Conservation (phyloP, 1,140 invertebrate species). For the Drosophila novamexicana region DNA sequence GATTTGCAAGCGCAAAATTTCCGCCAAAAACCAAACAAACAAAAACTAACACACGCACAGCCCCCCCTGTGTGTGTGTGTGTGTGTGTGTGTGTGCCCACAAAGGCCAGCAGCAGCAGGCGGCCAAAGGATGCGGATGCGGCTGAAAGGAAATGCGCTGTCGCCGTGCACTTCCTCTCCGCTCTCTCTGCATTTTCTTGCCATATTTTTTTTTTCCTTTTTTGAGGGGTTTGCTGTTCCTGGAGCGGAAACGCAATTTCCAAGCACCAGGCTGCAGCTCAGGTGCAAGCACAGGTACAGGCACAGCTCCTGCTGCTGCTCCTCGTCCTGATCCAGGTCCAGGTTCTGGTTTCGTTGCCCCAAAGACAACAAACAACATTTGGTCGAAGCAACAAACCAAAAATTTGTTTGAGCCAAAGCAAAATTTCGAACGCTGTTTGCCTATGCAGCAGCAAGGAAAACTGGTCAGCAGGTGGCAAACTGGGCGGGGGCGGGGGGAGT, state of each 20-base stretch:
- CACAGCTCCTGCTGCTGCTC: background rate
- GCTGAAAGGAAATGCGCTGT: constrained; percentile 46
- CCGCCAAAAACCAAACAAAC: constrained; percentile 70
- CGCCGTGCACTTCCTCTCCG: constrained; percentile 18
- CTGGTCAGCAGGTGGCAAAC: constrained; percentile 13
- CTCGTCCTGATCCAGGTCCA: background rate
- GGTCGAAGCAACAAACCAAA: constrained; percentile 71
- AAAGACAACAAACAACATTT: constrained; percentile 76
- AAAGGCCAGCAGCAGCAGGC: constrained; percentile 27
- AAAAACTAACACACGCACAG: constrained; percentile 54
- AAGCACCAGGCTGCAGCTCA: constrained; percentile 41
- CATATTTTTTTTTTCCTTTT: constrained; percentile 9
- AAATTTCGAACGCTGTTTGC: constrained; percentile 24
- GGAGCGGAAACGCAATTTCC: constrained; percentile 77
- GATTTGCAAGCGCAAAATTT: constrained; percentile 79
- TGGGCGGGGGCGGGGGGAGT: background rate
- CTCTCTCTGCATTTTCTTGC: background rate
- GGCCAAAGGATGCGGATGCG: constrained; percentile 35
- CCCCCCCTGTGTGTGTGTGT: background rate
- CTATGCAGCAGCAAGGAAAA: constrained; percentile 11
- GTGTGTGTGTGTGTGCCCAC: constrained; percentile 14
- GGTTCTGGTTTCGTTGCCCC: constrained; percentile 19
- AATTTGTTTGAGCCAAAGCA: constrained; percentile 77
- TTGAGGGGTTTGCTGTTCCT: constrained; percentile 36
- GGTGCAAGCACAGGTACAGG: background rate